Evolutionary conservation across 1,140 invertebrate genomes (phyloP), one percentile per base, ranked within the genome.

Genomic region (Eubasilissa regina): DNA sequence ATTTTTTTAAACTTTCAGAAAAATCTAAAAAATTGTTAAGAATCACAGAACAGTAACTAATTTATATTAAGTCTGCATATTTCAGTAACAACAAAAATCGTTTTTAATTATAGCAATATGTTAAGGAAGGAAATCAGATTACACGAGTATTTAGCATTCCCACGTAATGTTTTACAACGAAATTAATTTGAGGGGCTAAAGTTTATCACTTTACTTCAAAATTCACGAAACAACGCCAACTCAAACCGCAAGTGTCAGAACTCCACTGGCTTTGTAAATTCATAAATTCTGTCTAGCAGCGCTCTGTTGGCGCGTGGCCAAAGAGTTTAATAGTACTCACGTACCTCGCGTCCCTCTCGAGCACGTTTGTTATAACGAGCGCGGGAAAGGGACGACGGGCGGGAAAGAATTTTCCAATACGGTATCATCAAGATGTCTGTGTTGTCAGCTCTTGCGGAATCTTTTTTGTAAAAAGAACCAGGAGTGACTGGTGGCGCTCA

Each of bases 241-340:
- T 15, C n/a, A 51, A 12, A 51, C n/a, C 48, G n/a, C 12, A 19
- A 53, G 66, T 53, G 17, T n/a, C 47, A n/a, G 10, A 70, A 70
- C 66, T 70, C 66, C 66, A 70, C 66, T 70, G 66, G 47, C 45
- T 17, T 48, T 70, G 12, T 0, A 19, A 70, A n/a, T 53, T 70
- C 35, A 17, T 10, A 48, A 3, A 15, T 25, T 17, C 17, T 12
- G 45, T 19, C 48, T 12, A 25, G 13, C 21, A 19, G 15, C 66
- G 66, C n/a, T 64, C 47, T 15, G 62, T 70, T 70, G 66, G 66
- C 66, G n/a, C 66, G 45, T n/a, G 66, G 66, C 66, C 66, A 70
- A 70, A 48, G 13, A 11, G 47, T 48, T 19, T 12, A 58, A 21
- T 21, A 15, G 12, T 58, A 58, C 55, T 64, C 60, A 8, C 11